Evolutionary conservation across 2,113 vertebrate genomes (phyloP).

Genomic region (Callospermophilus lateralis): DNA sequence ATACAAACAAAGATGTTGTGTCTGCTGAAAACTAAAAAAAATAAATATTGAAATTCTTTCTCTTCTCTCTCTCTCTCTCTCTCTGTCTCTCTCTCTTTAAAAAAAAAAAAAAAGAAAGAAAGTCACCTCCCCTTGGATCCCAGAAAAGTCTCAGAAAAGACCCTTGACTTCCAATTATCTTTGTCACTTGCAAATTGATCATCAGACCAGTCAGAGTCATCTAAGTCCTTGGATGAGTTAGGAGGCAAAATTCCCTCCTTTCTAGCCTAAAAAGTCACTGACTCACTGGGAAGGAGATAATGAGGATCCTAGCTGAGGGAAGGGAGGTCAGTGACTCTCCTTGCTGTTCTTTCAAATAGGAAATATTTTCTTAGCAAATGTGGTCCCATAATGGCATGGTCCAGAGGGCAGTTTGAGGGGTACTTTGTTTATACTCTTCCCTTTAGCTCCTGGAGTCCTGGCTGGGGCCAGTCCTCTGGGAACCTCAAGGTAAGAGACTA

Average conservation of each 20-base stretch:
- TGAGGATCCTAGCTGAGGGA: neutral
- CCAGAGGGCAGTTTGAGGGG: neutral
- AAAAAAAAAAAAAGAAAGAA: no score
- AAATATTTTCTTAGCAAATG: constrained; percentile 87
- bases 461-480: constrained; percentile 89
- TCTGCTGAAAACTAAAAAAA: no score
- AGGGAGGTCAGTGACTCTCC: neutral
- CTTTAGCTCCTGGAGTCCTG: constrained; percentile 88
- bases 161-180: neutral
- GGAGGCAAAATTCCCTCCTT: neutral
- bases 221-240: neutral
- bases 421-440: constrained; percentile 91
- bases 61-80: no score
- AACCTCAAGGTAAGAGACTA: constrained; percentile 86
- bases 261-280: neutral
- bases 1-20: no score
- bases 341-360: constrained; percentile 65
- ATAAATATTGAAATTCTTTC: no score
- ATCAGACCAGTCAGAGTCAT: neutral
- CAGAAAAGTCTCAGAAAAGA: constrained; percentile 14
- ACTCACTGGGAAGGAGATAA: neutral
- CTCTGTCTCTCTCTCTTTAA: no score
- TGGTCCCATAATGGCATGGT: constrained; percentile 82
- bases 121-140: neutral
- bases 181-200: neutral